Base-by-base conservation (phyloP, 2,113 vertebrate species). In the Apodemus sylvaticus region DNA sequence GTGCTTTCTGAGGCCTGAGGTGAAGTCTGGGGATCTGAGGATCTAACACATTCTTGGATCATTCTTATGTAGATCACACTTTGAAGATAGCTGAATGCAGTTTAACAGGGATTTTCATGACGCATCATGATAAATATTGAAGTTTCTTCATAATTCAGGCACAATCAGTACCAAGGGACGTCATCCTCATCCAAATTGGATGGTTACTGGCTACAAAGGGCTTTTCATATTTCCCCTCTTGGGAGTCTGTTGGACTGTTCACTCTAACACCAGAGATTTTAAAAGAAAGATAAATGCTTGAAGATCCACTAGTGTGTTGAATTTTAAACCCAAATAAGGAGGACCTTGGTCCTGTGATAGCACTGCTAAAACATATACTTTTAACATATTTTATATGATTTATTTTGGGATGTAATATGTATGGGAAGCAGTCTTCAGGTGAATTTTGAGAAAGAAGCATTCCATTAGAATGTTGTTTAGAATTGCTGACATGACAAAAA, bases 231-330 rank as follows among this genome's bases (percentile, higher is more conserved):
- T 68, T 79, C 53, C 29, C 87, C 20, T 82, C 68, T 66, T 34
- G 36, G 29, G 29, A 73, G 42, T 8, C 3, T 87, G 74, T 51
- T 42, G 36, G 12, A 3, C 8, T 31, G 45, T 73, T 36, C 14
- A 62, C 3, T 13, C 55, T 64, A 89, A 87, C 9, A 60, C 11
- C 39, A 74, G 45, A 36, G 16, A 60, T 79, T 83, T 78, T 26
- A 68, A 94, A 94, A 90, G 92, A 66, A 66, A 68, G 82, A 73
- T 79, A 62, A 90, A 81, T 53, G 66, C 71, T 76, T 86, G n/a
- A 92, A 70, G 39, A 39, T 42, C 5, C 58, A 71, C n/a, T 64
- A 36, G 24, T 7, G n/a, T 70, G 29, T 39, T 31, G 39, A 74
- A 39, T 7, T 86, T 81, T 85, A 86, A 93, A 96, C n/a, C 58